phyloP scores from a whole-genome alignment of 2,888 invertebrate genomes.

The Nomada ruficornis region DNA sequence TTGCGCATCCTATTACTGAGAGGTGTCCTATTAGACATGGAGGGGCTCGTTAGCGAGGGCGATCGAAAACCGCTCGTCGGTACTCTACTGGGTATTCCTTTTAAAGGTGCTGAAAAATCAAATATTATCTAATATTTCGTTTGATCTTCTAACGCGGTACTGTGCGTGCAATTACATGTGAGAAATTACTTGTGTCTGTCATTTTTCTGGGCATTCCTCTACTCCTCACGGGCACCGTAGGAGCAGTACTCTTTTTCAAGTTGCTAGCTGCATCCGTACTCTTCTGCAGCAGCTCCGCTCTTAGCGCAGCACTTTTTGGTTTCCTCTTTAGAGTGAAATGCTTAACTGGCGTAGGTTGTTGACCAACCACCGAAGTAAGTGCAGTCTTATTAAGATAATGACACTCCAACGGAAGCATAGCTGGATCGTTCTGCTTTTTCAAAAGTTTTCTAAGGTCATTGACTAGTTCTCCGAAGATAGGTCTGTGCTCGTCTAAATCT shows the following conservation, averaged over 20 bases:
- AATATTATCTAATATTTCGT: conserved; percentile 8
- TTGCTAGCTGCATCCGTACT: conserved; percentile 95
- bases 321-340: conserved; percentile 97
- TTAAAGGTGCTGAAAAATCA: conserved; percentile 90
- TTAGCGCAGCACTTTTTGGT: conserved; percentile 96
- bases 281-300: conserved; percentile 96
- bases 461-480: conserved; percentile 95
- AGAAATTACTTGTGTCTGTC: conserved; percentile 94
- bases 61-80: conserved; percentile 88
- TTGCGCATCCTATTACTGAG: conserved; percentile 87
- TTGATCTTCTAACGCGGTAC: neutral
- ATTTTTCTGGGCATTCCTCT: conserved; percentile 94
- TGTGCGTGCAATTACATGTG: neutral
- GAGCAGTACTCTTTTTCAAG: conserved; percentile 94
- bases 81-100: conserved; percentile 94
- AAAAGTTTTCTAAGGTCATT: conserved; percentile 93
- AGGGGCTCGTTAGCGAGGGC: conserved; percentile 84
- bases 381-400: conserved; percentile 98
- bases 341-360: conserved; percentile 93
- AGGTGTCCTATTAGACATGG: conserved; percentile 86
- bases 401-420: conserved; percentile 97
- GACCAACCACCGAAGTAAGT: conserved; percentile 93
- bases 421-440: conserved; percentile 93
- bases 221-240: conserved; percentile 90
- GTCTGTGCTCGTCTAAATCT: conserved; percentile 94